Evolutionary conservation across 2,797 vertebrate species (phyloP), one percentile per base, ranked within the genome.

Genomic region (Paratrypauchen microcephalus): DNA sequence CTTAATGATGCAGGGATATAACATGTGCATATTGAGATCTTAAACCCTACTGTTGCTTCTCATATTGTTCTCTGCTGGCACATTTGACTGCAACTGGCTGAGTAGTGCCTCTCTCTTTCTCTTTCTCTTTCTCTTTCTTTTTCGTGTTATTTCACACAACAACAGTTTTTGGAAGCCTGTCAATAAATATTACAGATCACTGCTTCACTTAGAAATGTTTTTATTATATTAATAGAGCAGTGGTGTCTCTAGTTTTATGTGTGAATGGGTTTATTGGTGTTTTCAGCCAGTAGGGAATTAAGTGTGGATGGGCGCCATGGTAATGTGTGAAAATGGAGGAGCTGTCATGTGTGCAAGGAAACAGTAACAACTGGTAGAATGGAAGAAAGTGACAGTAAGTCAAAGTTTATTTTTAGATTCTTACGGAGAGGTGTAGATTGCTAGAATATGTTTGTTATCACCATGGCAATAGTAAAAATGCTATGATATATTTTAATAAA

Each of bases 141-240:
- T n/a, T 54, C 54, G 45, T 1, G 2, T 59, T 58, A 68, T 36
- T 71, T 57, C 65, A 47, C 69, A 67, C 68, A 41, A 56, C 23
- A 69, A 69, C 55, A 13, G 32, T 54, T 72, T 76, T 65, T 66
- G 69, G 69, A 80, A 77, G 80, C 76, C 68, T 84, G 85, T 86
- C 84, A 85, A 74, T 86, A 84, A 72, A 9, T 50, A 81, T 83
- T 72, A 72, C 19, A 41, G 8, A 61, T 72, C 70, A 75, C 76
- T 30, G 36, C 59, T 65, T 26, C 26, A 62, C 24, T 47, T 64
- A n/a, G 28, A 26, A 39, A 68, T 45, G n/a, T 60, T 19, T 28
- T 30, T 73, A 69, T 15, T 61, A 75, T 81, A 74, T 76, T 66
- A 87, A 78, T 73, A 73, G 78, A 59, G 68, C 78, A 69, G 73